Percentiles rank a stretch among this genome's conserved stretches.
These are phyloP conservation scores for Propithecus deckenii DNA, from an alignment of 2,797 vertebrate genomes.

Conservation along the genomic window DNA sequence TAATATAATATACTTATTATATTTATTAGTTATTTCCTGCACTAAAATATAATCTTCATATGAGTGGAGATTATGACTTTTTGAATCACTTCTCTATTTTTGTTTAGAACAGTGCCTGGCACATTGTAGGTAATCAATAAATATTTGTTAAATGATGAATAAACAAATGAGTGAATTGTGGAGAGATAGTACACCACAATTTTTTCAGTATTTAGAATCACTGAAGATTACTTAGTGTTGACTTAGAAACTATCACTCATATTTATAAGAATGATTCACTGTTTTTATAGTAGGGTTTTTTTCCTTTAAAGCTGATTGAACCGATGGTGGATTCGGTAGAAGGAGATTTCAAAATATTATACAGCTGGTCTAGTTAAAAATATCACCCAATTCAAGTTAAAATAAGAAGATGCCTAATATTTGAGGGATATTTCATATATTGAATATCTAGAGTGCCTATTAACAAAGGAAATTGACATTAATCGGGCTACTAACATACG, in stretches of 20 bases:
- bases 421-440: not conserved
- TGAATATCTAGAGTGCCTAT: not conserved
- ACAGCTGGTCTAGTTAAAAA: not conserved
- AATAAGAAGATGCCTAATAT: not conserved
- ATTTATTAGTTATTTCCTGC: constrained; percentile 7
- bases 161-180: not conserved
- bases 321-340: not conserved
- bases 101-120: not conserved
- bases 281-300: not conserved
- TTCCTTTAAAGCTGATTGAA: not conserved
- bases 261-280: not conserved
- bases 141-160: not conserved
- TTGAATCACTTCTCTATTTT: not conserved
- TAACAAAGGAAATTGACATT: not conserved
- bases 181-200: not conserved
- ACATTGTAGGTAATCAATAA: not conserved
- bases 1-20: not conserved
- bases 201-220: not conserved
- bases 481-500: not conserved
- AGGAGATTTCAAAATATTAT: constrained; percentile 9
- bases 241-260: not conserved
- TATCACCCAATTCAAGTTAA: not conserved
- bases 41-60: not conserved
- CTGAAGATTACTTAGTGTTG: not conserved
- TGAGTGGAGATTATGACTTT: not conserved